Evolutionary conservation across 2,113 vertebrate species (phyloP), one percentile per base, ranked within the genome.

Genomic region (Clarias gariepinus): DNA sequence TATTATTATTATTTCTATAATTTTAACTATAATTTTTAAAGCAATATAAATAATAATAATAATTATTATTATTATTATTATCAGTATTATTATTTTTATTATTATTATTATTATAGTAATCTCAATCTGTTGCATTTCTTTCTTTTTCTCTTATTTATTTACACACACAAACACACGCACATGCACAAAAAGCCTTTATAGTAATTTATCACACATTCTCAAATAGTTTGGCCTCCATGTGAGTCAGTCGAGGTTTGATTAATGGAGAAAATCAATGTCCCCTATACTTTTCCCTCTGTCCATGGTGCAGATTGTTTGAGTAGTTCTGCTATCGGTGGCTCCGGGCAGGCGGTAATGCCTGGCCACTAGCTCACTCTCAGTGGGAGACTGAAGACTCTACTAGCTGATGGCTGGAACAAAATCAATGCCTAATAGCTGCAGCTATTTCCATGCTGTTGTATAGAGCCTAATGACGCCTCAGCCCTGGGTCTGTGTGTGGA

Each of bases 391-490:
- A 84, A 86, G 69, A 78, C 86, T 76, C 33, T 55, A 58, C 84
- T 55, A 36, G 9, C 58, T 81, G 76, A 74, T 87, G 84, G 80
- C 81, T 25, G 74, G 55, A 77, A 58, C 69, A 64, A 84, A 87
- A 90, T 90, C 86, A 82, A 82, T 90, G 81, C 68, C n/a, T 89
- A 90, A 90, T 90, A 88, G 76, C 86, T 47, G 33, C 86, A 41
- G 64, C 71, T 73, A 61, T 90, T 88, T 85, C 53, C 87, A 86
- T 73, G 66, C 84, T 86, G 30, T 82, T 79, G 69, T 85, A 83
- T 83, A 55, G 73, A 76, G 80, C 53, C 23, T 77, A 81, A 86
- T 90, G 47, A 69, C 81, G 81, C 68, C 84, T 81, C 57, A 61
- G 80, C 23, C 19, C 84, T 53, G 73, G 36, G 64, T 33, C 63